A percentile compares a stretch with the other conserved stretches of the same genome.
These are phyloP conservation scores for Ceyx erithaca DNA, from an alignment of 2,797 vertebrate genomes.

Conservation along the genomic window DNA sequence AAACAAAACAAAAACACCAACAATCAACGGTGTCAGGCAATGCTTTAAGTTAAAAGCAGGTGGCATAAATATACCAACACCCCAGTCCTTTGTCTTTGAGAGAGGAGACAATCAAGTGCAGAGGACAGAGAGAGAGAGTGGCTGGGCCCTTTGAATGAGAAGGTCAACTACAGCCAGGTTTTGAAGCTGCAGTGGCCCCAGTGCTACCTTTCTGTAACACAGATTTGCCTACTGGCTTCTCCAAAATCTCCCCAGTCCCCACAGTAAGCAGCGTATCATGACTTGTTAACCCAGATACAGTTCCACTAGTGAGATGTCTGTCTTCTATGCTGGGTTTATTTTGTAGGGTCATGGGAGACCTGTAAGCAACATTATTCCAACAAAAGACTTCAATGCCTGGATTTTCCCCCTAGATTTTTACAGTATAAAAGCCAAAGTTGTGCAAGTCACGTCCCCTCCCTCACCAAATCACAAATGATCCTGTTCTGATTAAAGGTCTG, in stretches of 20 bases:
- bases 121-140: not conserved
- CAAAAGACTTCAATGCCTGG: not conserved
- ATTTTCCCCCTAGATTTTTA: not conserved
- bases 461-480: not conserved
- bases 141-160: not conserved
- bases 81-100: not conserved
- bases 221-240: not conserved
- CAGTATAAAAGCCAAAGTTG: not conserved
- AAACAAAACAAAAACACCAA: not conserved
- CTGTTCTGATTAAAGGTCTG: not conserved
- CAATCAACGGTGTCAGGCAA: not conserved
- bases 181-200: not conserved
- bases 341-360: not conserved
- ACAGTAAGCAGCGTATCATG: not conserved
- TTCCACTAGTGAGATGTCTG: not conserved
- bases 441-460: not conserved
- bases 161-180: accelerated
- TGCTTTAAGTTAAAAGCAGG: not conserved
- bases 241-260: not conserved
- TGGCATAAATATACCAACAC: not conserved
- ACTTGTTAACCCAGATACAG: not conserved
- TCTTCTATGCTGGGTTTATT: not conserved
- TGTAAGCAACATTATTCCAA: not conserved
- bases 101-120: not conserved
- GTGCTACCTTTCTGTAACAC: not conserved